Evolutionary conservation across 2,113 vertebrate species (phyloP), one percentile per base, ranked within the genome.

Genomic region (Crotophaga sulcirostris): DNA sequence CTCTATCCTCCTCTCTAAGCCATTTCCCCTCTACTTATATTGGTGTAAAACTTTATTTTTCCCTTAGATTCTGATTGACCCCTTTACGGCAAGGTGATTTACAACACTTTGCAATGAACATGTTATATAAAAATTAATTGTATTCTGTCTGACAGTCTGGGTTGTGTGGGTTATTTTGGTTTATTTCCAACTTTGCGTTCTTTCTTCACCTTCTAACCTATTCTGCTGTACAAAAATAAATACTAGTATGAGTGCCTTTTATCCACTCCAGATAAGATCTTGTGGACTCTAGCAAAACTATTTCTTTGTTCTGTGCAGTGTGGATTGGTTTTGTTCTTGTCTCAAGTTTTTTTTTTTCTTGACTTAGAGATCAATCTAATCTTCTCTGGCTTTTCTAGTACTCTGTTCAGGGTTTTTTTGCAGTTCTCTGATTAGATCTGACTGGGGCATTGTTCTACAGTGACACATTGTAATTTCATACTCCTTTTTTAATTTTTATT

Each of bases 281-380:
- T 36, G 49, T 75, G 90, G 82, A 82, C 44, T 90, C 70, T 17
- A 63, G 40, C 67, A 89, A 73, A 64, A n/a, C 24, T 83, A 15
- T 54, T 82, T 81, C 29, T 87, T 76, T 90, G 51, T 84, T 93
- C 78, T 45, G 18, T 86, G 58, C 49, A 54, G 69, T 40, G n/a
- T 74, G 74, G 58, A 56, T 86, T 95, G 91, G 90, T 95, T 96
- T 80, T 94, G n/a, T 92, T 93, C 74, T 59, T 84, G 36, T 89
- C 58, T 85, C 31, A 70, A 44, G 49, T 81, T 72, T 69, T 66
- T 69, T 64, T 42, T 42, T 40, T 93, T 47, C 64, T 93, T 97
- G 84, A 91, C 52, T 95, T 89, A 52, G 52, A 54, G 45, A 91
- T 96, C 83, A 93, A 23, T 81, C 60, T 91, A 52, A 95, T 88